Base-by-base conservation (phyloP, 2,888 invertebrate species). In the Lagria hirta region DNA sequence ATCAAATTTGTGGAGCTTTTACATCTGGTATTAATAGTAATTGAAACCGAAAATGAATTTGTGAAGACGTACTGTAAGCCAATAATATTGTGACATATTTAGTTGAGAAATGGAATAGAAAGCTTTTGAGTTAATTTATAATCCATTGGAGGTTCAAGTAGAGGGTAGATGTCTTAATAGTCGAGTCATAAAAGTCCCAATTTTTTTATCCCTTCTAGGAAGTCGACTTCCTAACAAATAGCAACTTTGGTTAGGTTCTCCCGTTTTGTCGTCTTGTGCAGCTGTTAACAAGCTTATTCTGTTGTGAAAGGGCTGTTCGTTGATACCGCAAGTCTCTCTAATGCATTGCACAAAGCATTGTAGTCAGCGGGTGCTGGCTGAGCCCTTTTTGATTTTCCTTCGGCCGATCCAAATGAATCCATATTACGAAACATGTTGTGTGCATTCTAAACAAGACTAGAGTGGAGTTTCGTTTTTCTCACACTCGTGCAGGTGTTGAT, bases 401-500 rank as follows among this genome's bases (percentile, higher is more conserved):
- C 37, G 32, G 30, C 26, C 24, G 37, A n/a, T n/a, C n/a, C n/a
- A n/a, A n/a, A n/a, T n/a, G n/a, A n/a, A n/a, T n/a, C n/a, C n/a
- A n/a, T n/a, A n/a, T n/a, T 26, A 44, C 27, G 34, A 27, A 38
- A 28, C 44, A 34, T 46, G n/a, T n/a, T n/a, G 30, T 46, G 43
- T 34, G 29, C 29, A 29, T 42, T 22, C 27, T n/a, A n/a, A n/a
- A n/a, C n/a, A n/a, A 34, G 13, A 20, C 22, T 27, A 26, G 37
- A 41, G 30, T 32, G 27, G 41, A 46, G 36, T 23, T n/a, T 42
- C 27, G 32, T 58, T 65, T n/a, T n/a, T 66, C 66, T 64, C 65
- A 66, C 63, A 64, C 54, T 55, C 51, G 55, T 49, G 67, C 66
- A 67, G 66, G 67, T 67, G 66, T 65, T 62, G 60, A 60, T 64